Percentiles rank a stretch among this genome's conserved stretches.
Evolutionary conservation across 2,797 vertebrate species (phyloP).

Genomic region (Gobio occitaniae): DNA sequence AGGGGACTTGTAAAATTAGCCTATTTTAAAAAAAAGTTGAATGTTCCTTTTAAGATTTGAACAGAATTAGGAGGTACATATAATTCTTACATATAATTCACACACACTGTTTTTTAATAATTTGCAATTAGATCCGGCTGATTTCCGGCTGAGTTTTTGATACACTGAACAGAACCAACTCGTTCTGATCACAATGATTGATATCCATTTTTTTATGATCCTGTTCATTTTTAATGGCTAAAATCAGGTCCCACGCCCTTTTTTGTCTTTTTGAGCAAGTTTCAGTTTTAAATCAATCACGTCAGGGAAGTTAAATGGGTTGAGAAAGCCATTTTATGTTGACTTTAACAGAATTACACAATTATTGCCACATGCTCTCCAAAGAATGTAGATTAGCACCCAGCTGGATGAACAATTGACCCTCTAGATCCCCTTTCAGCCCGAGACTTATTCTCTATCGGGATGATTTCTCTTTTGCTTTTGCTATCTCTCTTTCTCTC

Average conservation of each 20-base stretch:
- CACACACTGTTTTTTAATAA: not conserved
- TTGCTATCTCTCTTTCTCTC: constrained; percentile 21
- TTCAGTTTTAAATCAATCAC: not conserved
- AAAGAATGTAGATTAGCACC: constrained; percentile 29
- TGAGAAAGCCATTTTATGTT: not conserved
- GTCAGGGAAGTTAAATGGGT: not conserved
- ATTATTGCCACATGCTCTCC: not conserved
- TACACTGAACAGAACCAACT: not conserved
- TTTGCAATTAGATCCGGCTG: not conserved
- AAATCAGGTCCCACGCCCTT: no score
- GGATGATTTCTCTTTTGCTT: constrained; percentile 22
- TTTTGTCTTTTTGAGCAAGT: not conserved
- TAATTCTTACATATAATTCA: not conserved
- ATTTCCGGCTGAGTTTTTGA: not conserved
- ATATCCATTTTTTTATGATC: not conserved
- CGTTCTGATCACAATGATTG: not conserved
- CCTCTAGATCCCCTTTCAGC: constrained; percentile 24
- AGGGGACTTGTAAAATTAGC: no score
- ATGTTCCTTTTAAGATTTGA: not conserved
- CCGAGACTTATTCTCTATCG: constrained; percentile 10
- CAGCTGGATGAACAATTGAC: constrained; percentile 34
- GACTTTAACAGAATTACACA: constrained; percentile 4
- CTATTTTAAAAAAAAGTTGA: no score
- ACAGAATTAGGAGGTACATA: not conserved
- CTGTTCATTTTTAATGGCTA: not conserved